These are phyloP conservation scores for rat (Rattus norvegicus) DNA, from an alignment of 2,113 vertebrate species.

Conservation along the genomic window GRCr8 NC_086027.1:41537501-41538000, in stretches of 20 bases:
- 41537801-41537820: neutral
- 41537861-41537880: neutral
- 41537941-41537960: neutral
- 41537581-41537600: neutral
- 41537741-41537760: neutral
- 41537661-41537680: neutral
- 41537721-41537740: rapidly evolving
- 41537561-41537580: neutral
- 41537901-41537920: rapidly evolving
- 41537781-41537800: neutral
- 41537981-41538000: neutral
- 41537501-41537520: neutral
- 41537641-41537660: neutral
- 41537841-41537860: neutral
- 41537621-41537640: neutral
- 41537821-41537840: neutral
- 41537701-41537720: neutral
- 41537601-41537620: neutral
- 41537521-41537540: neutral
- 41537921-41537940: neutral
- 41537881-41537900: neutral
- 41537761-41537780: neutral
- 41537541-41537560: neutral
- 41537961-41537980: neutral
- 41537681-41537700: neutral